Conservation (phyloP, 2,888 invertebrate genomes). For the Pediacus dermestoides region DNA sequence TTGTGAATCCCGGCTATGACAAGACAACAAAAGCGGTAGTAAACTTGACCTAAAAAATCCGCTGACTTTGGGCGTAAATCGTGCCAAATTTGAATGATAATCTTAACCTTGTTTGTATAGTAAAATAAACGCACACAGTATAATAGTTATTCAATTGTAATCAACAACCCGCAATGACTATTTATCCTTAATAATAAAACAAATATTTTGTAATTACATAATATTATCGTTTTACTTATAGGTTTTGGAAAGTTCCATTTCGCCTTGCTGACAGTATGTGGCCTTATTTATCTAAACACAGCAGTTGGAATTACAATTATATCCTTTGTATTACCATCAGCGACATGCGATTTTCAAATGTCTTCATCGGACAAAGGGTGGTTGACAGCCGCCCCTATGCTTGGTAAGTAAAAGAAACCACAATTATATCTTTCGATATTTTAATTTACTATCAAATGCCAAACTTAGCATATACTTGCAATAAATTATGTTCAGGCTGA, state of each 20-base stretch:
- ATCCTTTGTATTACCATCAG: constrained; percentile 79
- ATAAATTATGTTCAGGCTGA: constrained; percentile 1
- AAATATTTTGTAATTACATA: not conserved
- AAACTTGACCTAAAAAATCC: constrained; percentile 33
- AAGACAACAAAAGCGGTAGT: no score
- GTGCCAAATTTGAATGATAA: constrained; percentile 31
- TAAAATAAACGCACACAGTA: constrained; percentile 5
- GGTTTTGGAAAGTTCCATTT: constrained; percentile 83
- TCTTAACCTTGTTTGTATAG: constrained; percentile 21
- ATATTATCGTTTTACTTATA: constrained; percentile 40
- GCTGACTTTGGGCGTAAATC: constrained; percentile 22
- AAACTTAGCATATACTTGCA: not conserved
- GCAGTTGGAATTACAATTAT: constrained; percentile 77
- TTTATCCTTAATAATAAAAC: not conserved
- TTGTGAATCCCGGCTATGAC: no score
- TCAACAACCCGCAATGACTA: not conserved
- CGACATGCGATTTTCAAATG: constrained; percentile 78
- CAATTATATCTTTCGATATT: constrained; percentile 1
- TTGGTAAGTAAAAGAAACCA: constrained; percentile 56
- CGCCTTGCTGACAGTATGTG: constrained; percentile 69
- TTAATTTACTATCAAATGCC: no score
- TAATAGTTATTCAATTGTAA: not conserved
- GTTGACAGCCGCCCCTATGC: constrained; percentile 73
- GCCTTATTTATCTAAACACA: constrained; percentile 78
- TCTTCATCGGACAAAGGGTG: constrained; percentile 74